A percentile compares a stretch with the other conserved stretches of the same genome.
Evolutionary conservation across 2,113 vertebrate species (phyloP).

Genomic region (Tiliqua scincoides): DNA sequence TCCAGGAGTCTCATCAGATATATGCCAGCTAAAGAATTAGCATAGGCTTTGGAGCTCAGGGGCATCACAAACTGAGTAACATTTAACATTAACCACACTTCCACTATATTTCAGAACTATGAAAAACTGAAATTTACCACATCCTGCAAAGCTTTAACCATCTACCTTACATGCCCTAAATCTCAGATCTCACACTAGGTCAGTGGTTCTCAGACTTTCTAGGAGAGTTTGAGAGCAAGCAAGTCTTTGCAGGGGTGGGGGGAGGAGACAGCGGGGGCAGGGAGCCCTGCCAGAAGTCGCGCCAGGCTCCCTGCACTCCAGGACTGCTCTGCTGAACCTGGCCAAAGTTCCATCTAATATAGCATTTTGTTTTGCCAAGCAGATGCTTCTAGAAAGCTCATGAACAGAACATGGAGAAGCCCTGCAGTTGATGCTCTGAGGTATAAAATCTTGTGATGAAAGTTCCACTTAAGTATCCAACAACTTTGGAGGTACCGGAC

Average conservation of each 20-base stretch:
- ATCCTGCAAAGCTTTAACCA: background rate
- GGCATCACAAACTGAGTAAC: background rate
- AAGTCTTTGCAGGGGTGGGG: too few relatives aligned
- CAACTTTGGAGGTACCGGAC: background rate
- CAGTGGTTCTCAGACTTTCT: too few relatives aligned
- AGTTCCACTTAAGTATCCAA: background rate
- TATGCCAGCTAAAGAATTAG: too few relatives aligned
- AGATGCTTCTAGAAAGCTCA: background rate
- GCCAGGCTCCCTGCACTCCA: too few relatives aligned
- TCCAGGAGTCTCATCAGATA: too few relatives aligned
- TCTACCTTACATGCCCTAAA: background rate
- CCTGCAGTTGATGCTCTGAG: background rate
- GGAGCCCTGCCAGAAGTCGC: too few relatives aligned
- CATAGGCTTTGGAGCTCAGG: too few relatives aligned
- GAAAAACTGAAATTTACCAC: background rate
- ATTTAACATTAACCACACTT: background rate
- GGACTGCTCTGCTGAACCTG: background rate
- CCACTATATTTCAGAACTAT: background rate
- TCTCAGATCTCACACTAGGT: background rate
- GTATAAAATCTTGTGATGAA: background rate
- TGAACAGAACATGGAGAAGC: background rate
- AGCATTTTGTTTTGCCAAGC: background rate
- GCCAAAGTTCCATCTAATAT: background rate
- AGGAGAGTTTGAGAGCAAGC: too few relatives aligned
- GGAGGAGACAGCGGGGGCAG: too few relatives aligned